Conservation (phyloP, 2,113 vertebrate genomes). For the Monopterus albus region DNA sequence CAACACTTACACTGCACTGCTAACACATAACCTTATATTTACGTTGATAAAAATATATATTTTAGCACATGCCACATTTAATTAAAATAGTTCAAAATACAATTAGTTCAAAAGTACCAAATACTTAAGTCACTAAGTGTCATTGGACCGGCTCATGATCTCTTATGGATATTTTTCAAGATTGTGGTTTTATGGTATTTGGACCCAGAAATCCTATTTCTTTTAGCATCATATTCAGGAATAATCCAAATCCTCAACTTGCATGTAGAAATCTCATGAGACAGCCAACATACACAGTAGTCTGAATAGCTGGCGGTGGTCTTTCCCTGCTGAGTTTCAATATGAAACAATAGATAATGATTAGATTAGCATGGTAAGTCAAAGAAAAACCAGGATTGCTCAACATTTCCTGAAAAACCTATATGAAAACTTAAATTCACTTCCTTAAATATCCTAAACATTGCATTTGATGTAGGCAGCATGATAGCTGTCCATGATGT, state of each 20-base stretch:
- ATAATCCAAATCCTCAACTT: neutral
- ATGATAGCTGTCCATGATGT: neutral
- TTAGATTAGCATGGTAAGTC: neutral
- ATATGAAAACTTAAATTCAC: neutral
- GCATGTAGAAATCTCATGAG: neutral
- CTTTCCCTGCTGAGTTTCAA: neutral
- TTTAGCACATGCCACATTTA: neutral
- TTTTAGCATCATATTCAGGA: neutral
- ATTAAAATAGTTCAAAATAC: neutral
- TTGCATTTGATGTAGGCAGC: neutral
- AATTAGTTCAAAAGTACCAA: neutral
- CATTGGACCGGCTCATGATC: neutral
- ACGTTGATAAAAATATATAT: too few relatives aligned
- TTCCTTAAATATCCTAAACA: neutral
- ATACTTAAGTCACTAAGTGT: neutral
- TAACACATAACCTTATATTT: too few relatives aligned
- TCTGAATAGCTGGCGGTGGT: neutral
- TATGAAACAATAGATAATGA: neutral
- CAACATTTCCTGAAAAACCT: neutral
- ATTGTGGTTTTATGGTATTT: conserved; percentile 1
- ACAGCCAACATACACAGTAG: neutral
- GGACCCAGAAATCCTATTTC: neutral
- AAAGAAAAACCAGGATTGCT: neutral
- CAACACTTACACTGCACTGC: neutral
- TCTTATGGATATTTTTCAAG: neutral